These are phyloP conservation scores for Hemicrepidius hirtus DNA, from an alignment of 2,888 invertebrate species.

Conservation along the genomic window DNA sequence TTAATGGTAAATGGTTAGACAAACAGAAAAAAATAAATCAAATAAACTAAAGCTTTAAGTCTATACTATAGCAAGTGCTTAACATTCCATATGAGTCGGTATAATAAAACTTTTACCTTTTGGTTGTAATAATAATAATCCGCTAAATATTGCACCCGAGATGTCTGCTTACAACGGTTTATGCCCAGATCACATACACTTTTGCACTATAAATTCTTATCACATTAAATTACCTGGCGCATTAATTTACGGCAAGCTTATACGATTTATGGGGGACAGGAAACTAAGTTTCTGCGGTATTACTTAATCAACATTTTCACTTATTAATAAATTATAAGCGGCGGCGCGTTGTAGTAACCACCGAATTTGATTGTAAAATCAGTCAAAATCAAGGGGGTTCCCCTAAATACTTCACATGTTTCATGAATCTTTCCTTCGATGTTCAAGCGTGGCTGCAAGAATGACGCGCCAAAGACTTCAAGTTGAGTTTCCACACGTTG, in stretches of 20 bases:
- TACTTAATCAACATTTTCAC: constrained; percentile 15
- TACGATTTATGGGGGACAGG: constrained; percentile 19
- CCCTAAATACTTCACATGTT: not conserved
- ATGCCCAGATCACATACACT: constrained; percentile 47
- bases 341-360: not conserved
- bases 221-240: constrained; percentile 40
- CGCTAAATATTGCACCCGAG: constrained; percentile 43
- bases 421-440: too few relatives aligned
- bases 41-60: not conserved
- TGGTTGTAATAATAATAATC: constrained; percentile 45
- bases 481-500: constrained; percentile 13
- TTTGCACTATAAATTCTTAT: constrained; percentile 46
- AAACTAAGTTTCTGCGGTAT: constrained; percentile 21
- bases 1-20: constrained; percentile 4
- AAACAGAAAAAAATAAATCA: constrained; percentile 5
- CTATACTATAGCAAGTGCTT: not conserved
- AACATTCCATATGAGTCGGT: constrained; percentile 26
- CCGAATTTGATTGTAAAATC: not conserved
- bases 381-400: constrained; percentile 6
- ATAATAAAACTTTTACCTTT: constrained; percentile 41
- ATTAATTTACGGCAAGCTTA: constrained; percentile 27
- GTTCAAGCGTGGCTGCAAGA: not conserved
- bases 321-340: constrained; percentile 20
- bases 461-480: not conserved
- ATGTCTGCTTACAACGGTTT: constrained; percentile 35